phyloP scores from a whole-genome alignment of 2,113 vertebrate species.

The Eonycteris spelaea region DNA sequence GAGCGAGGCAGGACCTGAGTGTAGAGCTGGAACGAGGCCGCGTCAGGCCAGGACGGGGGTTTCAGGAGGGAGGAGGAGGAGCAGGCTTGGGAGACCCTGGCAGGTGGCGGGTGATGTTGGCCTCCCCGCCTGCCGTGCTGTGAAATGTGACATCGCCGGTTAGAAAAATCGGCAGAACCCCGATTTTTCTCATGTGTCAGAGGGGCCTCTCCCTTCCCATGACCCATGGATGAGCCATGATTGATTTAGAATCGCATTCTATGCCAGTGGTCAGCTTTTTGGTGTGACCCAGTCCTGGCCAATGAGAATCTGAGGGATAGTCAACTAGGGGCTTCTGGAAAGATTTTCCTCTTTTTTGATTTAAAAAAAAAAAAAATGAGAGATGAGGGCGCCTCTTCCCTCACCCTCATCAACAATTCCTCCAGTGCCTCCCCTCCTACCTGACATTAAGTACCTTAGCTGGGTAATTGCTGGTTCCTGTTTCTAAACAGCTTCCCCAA shows the following conservation, averaged over 20 bases:
- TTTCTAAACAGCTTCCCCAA: neutral
- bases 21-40: neutral
- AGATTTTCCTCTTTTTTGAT: neutral
- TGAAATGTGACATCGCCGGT: no score
- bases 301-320: neutral
- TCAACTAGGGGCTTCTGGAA: neutral
- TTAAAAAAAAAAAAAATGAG: neutral
- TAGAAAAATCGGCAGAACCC: no score
- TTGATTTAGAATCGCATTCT: neutral
- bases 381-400: neutral
- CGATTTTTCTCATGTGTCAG: neutral
- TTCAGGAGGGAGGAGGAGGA: no score
- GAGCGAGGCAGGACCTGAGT: neutral
- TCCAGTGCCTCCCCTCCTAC: neutral
- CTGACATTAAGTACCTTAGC: neutral
- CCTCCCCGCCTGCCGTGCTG: accelerated
- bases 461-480: neutral
- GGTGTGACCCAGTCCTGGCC: neutral
- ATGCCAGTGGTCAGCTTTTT: neutral
- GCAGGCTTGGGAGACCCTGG: no score
- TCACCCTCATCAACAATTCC: neutral
- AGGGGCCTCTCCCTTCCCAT: neutral
- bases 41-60: neutral
- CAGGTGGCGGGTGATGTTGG: neutral
- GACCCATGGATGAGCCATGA: neutral